These are phyloP conservation scores for Suillia variegata DNA, from an alignment of 2,888 invertebrate species.

Conservation along the genomic window DNA sequence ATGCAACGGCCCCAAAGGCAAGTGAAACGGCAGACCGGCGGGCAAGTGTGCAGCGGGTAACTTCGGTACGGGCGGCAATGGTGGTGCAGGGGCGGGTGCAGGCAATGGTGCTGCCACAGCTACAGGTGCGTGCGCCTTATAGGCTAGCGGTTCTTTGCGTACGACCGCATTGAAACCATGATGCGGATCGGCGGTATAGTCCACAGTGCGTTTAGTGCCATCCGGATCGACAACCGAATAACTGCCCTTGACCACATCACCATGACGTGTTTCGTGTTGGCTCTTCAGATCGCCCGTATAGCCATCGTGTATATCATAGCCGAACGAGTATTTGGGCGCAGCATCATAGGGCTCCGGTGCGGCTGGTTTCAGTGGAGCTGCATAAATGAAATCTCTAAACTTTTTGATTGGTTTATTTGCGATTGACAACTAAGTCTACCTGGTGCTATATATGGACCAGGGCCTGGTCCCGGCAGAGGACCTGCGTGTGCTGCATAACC, in stretches of 20 bases:
- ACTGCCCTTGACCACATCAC: slow-evolving; percentile 69
- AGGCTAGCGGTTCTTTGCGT: slow-evolving; percentile 56
- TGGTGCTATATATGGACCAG: slow-evolving; percentile 40
- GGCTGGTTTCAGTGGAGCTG: slow-evolving; percentile 45
- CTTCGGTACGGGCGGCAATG: slow-evolving; percentile 40
- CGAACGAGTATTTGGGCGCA: slow-evolving; percentile 62
- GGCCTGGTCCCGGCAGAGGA: slow-evolving; percentile 31
- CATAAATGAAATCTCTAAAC: background rate
- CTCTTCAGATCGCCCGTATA: slow-evolving; percentile 63
- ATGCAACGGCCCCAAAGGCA: no score
- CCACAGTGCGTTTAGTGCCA: slow-evolving; percentile 69
- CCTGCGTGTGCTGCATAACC: slow-evolving; percentile 5
- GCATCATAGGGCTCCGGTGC: slow-evolving; percentile 58
- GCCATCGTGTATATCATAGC: slow-evolving; percentile 63
- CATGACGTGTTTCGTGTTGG: slow-evolving; percentile 69
- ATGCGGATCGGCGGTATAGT: slow-evolving; percentile 65
- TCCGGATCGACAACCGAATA: slow-evolving; percentile 65
- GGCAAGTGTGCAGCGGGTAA: slow-evolving; percentile 23
- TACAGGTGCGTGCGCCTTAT: slow-evolving; percentile 45
- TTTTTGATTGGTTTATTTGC: background rate
- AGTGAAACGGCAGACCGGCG: background rate
- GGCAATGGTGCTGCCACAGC: slow-evolving; percentile 35
- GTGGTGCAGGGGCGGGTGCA: slow-evolving; percentile 30
- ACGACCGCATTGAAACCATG: slow-evolving; percentile 62
- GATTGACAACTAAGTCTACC: no score